Evolutionary conservation across 2,113 vertebrate genomes (phyloP).

Genomic region (Picathartes gymnocephalus): DNA sequence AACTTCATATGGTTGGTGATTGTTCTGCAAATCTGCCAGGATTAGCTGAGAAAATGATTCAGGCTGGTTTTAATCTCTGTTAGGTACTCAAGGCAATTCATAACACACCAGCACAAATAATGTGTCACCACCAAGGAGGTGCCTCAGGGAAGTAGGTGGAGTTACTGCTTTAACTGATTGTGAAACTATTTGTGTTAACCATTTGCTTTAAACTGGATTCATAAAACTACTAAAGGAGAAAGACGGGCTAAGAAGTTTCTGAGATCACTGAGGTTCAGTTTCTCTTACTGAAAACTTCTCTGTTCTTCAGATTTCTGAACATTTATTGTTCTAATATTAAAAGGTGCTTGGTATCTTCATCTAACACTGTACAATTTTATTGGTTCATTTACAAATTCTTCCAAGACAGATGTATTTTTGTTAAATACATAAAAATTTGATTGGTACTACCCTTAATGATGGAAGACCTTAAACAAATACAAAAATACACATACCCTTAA

Average conservation of each 20-base stretch:
- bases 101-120: not conserved
- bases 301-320: not conserved
- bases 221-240: not conserved
- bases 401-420: not conserved
- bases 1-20: not conserved
- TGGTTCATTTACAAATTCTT: not conserved
- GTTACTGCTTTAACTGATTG: not conserved
- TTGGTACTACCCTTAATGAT: not conserved
- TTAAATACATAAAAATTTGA: not conserved
- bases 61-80: not conserved
- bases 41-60: not conserved
- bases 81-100: not conserved
- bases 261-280: not conserved
- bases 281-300: not conserved
- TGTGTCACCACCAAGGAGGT: not conserved
- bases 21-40: not conserved
- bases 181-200: not conserved
- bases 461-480: not conserved
- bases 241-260: not conserved
- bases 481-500: not conserved
- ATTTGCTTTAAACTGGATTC: not conserved
- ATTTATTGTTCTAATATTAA: not conserved
- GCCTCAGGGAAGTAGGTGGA: not conserved
- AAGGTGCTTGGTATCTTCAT: not conserved
- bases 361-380: not conserved